Conservation (phyloP, 1,140 invertebrate genomes). For the Drosophila kepulauana region DNA sequence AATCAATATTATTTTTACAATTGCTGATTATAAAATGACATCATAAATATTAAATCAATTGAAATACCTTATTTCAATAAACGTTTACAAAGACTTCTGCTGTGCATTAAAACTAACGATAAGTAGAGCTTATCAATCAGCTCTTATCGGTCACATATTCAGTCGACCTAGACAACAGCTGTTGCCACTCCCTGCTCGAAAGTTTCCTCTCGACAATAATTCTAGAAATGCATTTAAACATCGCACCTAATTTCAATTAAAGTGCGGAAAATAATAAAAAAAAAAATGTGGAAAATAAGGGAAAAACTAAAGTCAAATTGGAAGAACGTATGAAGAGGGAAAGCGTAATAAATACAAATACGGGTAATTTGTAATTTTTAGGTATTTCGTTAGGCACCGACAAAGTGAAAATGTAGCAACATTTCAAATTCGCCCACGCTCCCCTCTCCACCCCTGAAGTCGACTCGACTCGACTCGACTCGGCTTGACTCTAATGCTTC, state of each 20-base stretch:
- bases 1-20: too few relatives aligned
- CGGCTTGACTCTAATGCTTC: slow-evolving; percentile 44
- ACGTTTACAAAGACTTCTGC: too few relatives aligned
- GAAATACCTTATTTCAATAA: too few relatives aligned
- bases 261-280: slow-evolving; percentile 18
- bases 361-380: slow-evolving; percentile 72
- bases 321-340: background rate
- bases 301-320: slow-evolving; percentile 24
- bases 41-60: too few relatives aligned
- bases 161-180: background rate
- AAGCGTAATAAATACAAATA: slow-evolving; percentile 51
- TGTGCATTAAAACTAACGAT: too few relatives aligned
- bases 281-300: background rate
- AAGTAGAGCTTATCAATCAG: background rate
- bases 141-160: background rate
- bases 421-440: slow-evolving; percentile 53
- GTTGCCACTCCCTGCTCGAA: background rate
- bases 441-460: background rate
- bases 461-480: slow-evolving; percentile 9
- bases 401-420: slow-evolving; percentile 63
- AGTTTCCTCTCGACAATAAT: background rate
- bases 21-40: too few relatives aligned
- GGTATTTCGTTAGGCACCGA: slow-evolving; percentile 42
- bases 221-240: slow-evolving; percentile 63
- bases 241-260: slow-evolving; percentile 81